Evolutionary conservation across 2,888 invertebrate species (phyloP).

Genomic region (Eristalinus sepulchralis): DNA sequence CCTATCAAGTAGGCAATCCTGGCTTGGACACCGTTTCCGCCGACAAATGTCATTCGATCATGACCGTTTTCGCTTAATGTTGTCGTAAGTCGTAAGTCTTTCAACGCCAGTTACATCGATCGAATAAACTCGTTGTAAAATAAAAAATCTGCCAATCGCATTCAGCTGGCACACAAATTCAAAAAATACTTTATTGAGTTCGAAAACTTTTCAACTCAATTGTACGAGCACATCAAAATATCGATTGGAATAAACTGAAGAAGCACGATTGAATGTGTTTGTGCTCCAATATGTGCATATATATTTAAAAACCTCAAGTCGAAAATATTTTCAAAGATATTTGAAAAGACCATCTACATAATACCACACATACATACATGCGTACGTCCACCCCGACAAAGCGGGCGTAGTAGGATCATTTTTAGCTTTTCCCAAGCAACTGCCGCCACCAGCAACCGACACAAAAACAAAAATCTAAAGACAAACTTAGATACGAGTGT

Average conservation of each 20-base stretch:
- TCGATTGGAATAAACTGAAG: neutral
- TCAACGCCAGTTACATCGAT: too few relatives aligned
- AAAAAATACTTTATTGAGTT: too few relatives aligned
- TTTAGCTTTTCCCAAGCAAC: constrained; percentile 37
- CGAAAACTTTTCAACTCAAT: constrained; percentile 1
- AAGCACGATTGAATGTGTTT: neutral
- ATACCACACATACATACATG: constrained; percentile 2
- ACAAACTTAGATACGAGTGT: constrained; percentile 39
- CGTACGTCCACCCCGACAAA: constrained; percentile 4
- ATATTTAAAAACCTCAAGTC: neutral
- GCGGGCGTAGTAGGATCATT: constrained; percentile 31
- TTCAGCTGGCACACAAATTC: too few relatives aligned
- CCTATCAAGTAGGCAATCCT: too few relatives aligned
- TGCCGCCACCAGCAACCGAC: constrained; percentile 4
- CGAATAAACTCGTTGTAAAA: too few relatives aligned
- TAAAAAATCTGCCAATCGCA: too few relatives aligned
- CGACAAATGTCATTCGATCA: too few relatives aligned
- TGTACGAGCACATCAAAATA: constrained; percentile 7
- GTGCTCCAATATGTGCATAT: neutral
- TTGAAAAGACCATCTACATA: constrained; percentile 3
- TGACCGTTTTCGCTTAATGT: too few relatives aligned
- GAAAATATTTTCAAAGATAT: constrained; percentile 24
- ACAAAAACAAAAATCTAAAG: constrained; percentile 48
- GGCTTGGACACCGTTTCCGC: too few relatives aligned
- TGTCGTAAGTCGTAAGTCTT: too few relatives aligned